Percentiles rank a stretch among this genome's conserved stretches.
phyloP scores from a whole-genome alignment of 2,113 vertebrate genomes.

The Hippolais icterina region DNA sequence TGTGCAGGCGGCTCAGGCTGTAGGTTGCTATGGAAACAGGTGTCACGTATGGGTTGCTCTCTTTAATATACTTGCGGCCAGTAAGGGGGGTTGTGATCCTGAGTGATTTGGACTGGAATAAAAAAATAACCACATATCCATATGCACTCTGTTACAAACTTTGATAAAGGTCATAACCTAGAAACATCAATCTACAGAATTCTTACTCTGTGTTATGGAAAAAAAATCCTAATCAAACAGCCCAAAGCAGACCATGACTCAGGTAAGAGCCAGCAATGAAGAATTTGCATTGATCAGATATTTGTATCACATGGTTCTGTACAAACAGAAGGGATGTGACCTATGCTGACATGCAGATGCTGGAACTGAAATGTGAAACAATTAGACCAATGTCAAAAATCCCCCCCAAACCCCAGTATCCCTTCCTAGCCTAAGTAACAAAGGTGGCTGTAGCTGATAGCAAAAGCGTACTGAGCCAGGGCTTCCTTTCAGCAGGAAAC shows the following conservation, averaged over 20 bases:
- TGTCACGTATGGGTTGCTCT: constrained; percentile 74
- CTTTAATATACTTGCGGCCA: constrained; percentile 81
- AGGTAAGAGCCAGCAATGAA: background rate
- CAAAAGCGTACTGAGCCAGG: background rate
- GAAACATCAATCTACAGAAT: background rate
- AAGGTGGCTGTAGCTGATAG: background rate
- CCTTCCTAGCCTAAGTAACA: background rate
- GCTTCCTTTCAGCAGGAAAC: background rate
- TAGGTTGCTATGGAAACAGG: constrained; percentile 84
- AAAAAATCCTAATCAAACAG: background rate
- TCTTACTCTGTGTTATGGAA: background rate
- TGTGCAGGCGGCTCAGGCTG: constrained; percentile 86
- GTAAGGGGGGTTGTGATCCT: constrained; percentile 85
- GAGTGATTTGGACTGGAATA: constrained; percentile 78
- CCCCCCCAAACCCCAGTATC: rapidly evolving
- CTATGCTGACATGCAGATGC: background rate
- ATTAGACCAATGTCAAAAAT: background rate
- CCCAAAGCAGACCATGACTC: background rate
- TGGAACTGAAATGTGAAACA: background rate
- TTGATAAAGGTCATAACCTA: background rate
- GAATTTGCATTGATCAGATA: background rate
- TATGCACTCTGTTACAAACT: background rate
- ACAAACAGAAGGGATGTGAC: background rate
- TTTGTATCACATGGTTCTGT: background rate
- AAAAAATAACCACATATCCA: background rate